Evolutionary conservation across 2,797 vertebrate genomes (phyloP), one percentile per base, ranked within the genome.

Genomic region (Spea hammondii): DNA sequence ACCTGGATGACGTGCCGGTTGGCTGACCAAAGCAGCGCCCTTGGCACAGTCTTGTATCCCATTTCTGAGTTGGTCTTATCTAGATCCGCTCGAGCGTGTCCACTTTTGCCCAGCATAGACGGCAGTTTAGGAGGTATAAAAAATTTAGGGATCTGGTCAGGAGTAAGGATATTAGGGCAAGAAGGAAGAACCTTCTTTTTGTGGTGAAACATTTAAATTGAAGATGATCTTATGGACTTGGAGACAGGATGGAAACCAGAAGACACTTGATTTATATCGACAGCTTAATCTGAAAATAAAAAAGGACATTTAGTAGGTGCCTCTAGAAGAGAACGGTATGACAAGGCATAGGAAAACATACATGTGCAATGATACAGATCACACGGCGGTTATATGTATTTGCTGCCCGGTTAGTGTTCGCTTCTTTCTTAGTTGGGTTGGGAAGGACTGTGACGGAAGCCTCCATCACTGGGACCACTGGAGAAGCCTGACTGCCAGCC

Each of bases 121-220:
- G 66, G 77, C 12, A 88, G 85, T 62, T 84, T 85, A 0, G 89
- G 90, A 1, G 89, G 90, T 70, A 91, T 89, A 74, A 80, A 88
- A 75, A 91, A 91, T 8, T 74, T 83, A 6, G 90, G 90, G 77
- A 91, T 89, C 54, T 85, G 83, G 5, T 90, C 89, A 0, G 90
- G 89, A 0, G 90, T 91, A 76, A 91, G 82, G 17, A 91, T 84
- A 17, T 91, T 88, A 48, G 86, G 88, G n/a, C 81, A 88, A 46
- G 84, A 32, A 6, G 73, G 51, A 2, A 57, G 46, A 1, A 70
- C 45, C n/a, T 74, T 81, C 78, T 67, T 84, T 57, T 74, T 80
- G 1, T 84, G 74, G 57, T 84, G 62, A 55, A 86, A 86, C 84
- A 84, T 77, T 68, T 59, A 32, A 17, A 66, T 7, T 4, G 6